Evolutionary conservation across 2,888 invertebrate genomes (phyloP).

Genomic region (Nomada fabriciana): DNA sequence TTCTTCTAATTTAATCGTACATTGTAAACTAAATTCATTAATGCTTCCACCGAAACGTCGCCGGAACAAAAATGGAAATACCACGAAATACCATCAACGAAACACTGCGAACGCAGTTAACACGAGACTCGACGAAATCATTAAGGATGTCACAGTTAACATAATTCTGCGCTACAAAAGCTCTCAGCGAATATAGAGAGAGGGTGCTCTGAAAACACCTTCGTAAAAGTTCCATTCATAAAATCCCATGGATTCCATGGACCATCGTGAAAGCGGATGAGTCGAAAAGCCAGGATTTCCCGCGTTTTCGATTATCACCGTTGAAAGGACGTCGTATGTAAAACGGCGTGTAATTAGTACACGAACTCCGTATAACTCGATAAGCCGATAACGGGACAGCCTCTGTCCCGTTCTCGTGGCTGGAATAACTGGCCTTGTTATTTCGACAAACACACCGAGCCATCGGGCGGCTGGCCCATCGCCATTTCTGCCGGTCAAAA

Average conservation of each 20-base stretch:
- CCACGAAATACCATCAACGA: no score
- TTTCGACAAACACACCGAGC: slow-evolving; percentile 67
- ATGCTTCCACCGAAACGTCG: no score
- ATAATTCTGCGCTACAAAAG: not conserved
- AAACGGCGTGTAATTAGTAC: slow-evolving; percentile 66
- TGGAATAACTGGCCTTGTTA: slow-evolving; percentile 72
- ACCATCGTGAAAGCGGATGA: no score
- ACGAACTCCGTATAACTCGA: slow-evolving; percentile 67
- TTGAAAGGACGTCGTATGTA: slow-evolving; percentile 40
- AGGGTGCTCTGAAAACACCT: not conserved
- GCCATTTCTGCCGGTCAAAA: slow-evolving; percentile 55
- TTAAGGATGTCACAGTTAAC: not conserved
- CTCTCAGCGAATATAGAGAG: not conserved
- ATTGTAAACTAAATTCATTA: no score
- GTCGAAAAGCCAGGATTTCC: not conserved
- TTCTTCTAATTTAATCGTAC: no score
- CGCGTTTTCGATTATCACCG: slow-evolving; percentile 17
- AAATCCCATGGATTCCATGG: not conserved
- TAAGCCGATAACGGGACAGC: slow-evolving; percentile 69
- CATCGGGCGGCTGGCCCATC: slow-evolving; percentile 44
- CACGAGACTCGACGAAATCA: no score
- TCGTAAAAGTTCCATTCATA: not conserved
- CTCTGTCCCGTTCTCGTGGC: slow-evolving; percentile 45
- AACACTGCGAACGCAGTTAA: no score
- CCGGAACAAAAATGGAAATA: no score